These are phyloP conservation scores for Leptinotarsa juncta DNA, from an alignment of 2,888 invertebrate genomes.

Conservation along the genomic window DNA sequence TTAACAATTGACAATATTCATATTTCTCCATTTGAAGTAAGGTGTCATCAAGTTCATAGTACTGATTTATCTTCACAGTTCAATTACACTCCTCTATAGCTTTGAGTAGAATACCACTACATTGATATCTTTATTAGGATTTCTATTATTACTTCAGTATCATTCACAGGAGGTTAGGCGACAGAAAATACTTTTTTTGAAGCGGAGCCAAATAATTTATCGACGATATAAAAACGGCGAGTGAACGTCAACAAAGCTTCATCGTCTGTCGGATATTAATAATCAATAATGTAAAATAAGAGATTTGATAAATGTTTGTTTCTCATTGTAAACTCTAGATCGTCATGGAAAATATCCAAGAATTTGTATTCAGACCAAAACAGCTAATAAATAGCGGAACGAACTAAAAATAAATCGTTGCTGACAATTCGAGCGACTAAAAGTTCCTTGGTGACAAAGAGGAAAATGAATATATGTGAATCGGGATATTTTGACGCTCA, in stretches of 20 bases:
- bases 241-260: neutral
- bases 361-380: constrained; percentile 26
- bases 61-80: no score
- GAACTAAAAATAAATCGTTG: constrained; percentile 39
- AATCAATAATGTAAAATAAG: neutral
- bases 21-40: no score
- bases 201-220: constrained; percentile 11
- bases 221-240: neutral
- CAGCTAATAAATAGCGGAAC: constrained; percentile 39
- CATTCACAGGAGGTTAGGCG: neutral
- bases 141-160: constrained; percentile 11
- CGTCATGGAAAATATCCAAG: constrained; percentile 33
- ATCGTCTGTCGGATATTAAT: no score
- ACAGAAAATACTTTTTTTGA: constrained; percentile 3
- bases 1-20: no score
- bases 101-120: no score
- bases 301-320: constrained; percentile 2
- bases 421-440: constrained; percentile 6
- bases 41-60: no score
- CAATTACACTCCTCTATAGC: no score
- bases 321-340: neutral
- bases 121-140: neutral
- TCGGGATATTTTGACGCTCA: neutral
- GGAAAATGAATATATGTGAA: neutral
- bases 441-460: constrained; percentile 4